These are phyloP conservation scores for Harpalus rufipes DNA, from an alignment of 2,888 invertebrate species.

Conservation along the genomic window DNA sequence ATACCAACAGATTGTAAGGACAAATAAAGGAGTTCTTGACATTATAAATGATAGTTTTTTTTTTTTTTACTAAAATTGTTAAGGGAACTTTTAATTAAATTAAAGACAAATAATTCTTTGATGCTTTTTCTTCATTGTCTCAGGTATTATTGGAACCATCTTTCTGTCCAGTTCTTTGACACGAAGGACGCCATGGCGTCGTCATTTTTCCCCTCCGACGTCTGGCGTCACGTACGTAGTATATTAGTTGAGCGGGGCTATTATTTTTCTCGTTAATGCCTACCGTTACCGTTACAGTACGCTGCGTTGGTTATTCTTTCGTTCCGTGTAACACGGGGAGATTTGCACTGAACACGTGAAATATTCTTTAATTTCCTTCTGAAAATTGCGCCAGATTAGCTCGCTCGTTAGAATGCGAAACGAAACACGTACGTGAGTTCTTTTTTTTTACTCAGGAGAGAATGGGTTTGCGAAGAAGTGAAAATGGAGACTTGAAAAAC, in stretches of 20 bases:
- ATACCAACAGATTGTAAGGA: too few species aligned
- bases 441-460: constrained; percentile 44
- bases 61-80: too few species aligned
- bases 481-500: constrained; percentile 8
- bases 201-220: constrained; percentile 41
- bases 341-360: constrained; percentile 70
- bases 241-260: constrained; percentile 61
- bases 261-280: constrained; percentile 65
- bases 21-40: too few species aligned
- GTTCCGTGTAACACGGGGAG: constrained; percentile 62
- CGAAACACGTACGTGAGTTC: constrained; percentile 56
- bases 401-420: constrained; percentile 66
- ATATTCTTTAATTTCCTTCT: constrained; percentile 72
- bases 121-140: too few species aligned
- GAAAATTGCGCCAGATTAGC: constrained; percentile 70
- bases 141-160: too few species aligned
- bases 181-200: constrained; percentile 1
- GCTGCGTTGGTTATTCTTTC: constrained; percentile 41
- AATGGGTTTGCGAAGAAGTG: constrained; percentile 19
- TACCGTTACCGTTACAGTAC: constrained; percentile 40
- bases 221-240: constrained; percentile 25
- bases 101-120: too few species aligned
- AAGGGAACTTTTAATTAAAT: too few species aligned
- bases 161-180: constrained; percentile 1
- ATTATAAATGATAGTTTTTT: too few species aligned